Base-by-base conservation (phyloP, 2,797 vertebrate genomes). In the Catharus ustulatus region DNA sequence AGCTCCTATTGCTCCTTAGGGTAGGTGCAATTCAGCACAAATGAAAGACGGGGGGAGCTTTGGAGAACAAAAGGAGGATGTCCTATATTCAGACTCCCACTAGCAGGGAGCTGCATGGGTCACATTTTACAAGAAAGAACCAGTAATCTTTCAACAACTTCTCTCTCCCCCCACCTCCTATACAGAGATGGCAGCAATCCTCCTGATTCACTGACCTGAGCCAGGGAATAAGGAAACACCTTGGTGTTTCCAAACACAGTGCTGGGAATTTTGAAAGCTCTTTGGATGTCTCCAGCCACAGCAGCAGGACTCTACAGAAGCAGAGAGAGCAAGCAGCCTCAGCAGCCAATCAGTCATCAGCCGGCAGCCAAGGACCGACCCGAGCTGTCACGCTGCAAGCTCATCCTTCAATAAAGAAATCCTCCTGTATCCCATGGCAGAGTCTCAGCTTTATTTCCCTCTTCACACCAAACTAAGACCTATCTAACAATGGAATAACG, bases 41-140 rank as follows among this genome's bases (percentile, higher is more conserved):
- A 81, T 84, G 79, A 66, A 93, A 72, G 80, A 87, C 72, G 0
- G 46, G 74, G 90, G 45, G 48, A 96, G 77, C 83, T 93, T 23
- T 20, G 59, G 67, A 94, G 84, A 97, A 95, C 88, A 97, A 96
- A 95, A 95, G 92, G 84, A 96, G 89, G 84, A 94, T 95, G 95
- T 86, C 81, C 86, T 96, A 93, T 93, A 93, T 83, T 77, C 84
- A 87, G 84, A 94, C 57, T 92, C 87, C 92, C 88, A 90, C 80
- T 84, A 93, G 81, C 81, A 90, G 46, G 43, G 79, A 90, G 59
- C 49, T 76, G 69, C 52, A 74, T 0, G 2, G 80, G 84, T 90
- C 75, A 86, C 73, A 77, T 81, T 91, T 94, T 91, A 96, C 69
- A 84, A 91, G 81, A 54, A 90, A 93, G 49, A 93, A 92, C 30